These are phyloP conservation scores for Eupithecia vulgata DNA, from an alignment of 2,888 invertebrate species.

Conservation along the genomic window DNA sequence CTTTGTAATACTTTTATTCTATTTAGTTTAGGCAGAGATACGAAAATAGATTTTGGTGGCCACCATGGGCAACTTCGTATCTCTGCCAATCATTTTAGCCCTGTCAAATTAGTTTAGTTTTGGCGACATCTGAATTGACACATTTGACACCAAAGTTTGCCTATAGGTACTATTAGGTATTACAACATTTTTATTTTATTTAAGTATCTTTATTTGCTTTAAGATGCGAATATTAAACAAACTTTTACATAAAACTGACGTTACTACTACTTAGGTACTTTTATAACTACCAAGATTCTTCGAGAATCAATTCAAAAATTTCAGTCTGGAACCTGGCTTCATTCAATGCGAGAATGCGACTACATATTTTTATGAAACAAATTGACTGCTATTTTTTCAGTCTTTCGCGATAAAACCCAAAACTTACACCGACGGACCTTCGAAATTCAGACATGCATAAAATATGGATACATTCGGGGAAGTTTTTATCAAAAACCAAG, in stretches of 20 bases:
- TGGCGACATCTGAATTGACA: too few species aligned
- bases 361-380: background rate
- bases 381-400: background rate
- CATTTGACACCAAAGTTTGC: background rate
- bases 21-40: too few species aligned
- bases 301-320: background rate
- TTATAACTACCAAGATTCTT: too few species aligned
- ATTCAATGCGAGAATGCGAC: background rate
- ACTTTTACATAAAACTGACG: background rate
- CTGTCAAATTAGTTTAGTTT: too few species aligned
- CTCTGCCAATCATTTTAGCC: too few species aligned
- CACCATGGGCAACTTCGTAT: too few species aligned
- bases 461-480: constrained; percentile 43
- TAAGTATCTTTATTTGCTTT: background rate
- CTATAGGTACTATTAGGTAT: too few species aligned
- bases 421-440: constrained; percentile 2
- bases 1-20: too few species aligned
- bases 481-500: constrained; percentile 46
- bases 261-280: too few species aligned
- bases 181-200: too few species aligned
- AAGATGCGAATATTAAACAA: background rate
- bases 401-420: constrained; percentile 3
- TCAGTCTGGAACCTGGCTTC: background rate
- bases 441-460: constrained; percentile 42
- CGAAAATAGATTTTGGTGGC: too few species aligned